phyloP scores from a whole-genome alignment of 2,888 invertebrate genomes.

The Seira ritae region DNA sequence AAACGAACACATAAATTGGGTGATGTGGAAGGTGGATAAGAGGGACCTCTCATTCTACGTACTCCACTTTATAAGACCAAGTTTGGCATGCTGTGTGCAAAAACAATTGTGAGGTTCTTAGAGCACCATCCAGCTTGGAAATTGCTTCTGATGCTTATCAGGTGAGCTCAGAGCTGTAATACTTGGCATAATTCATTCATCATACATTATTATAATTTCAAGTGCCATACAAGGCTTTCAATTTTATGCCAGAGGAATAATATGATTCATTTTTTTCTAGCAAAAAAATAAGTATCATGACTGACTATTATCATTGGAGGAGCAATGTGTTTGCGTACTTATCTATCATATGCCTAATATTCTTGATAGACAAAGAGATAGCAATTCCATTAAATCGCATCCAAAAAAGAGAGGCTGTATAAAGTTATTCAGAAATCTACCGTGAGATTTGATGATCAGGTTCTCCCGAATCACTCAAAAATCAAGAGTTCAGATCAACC shows the following conservation, averaged over 20 bases:
- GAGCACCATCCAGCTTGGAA: too few relatives aligned
- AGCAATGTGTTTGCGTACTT: not conserved
- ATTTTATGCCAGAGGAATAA: slow-evolving; percentile 37
- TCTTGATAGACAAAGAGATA: slow-evolving; percentile 6
- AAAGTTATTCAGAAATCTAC: too few relatives aligned
- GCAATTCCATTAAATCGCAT: slow-evolving; percentile 40
- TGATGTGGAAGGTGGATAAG: too few relatives aligned
- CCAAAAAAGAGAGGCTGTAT: slow-evolving; percentile 24
- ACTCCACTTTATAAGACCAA: too few relatives aligned
- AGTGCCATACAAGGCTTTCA: slow-evolving; percentile 44
- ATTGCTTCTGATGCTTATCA: slow-evolving; percentile 22
- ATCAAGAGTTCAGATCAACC: slow-evolving; percentile 45
- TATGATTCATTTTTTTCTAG: slow-evolving; percentile 13
- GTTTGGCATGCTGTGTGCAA: not conserved
- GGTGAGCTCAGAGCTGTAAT: slow-evolving; percentile 35
- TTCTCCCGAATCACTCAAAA: slow-evolving; percentile 32
- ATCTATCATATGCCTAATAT: not conserved
- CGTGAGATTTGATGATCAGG: slow-evolving; percentile 24
- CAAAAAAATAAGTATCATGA: not conserved
- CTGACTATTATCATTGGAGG: not conserved
- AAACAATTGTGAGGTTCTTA: slow-evolving; percentile 22
- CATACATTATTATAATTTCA: slow-evolving; percentile 37
- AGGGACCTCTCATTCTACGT: too few relatives aligned
- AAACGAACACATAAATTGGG: too few relatives aligned
- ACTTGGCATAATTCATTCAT: slow-evolving; percentile 55